Percentiles rank a stretch among this genome's conserved stretches.
phyloP scores from a whole-genome alignment of 2,113 vertebrate genomes.

The Syngnathoides biaculeatus region DNA sequence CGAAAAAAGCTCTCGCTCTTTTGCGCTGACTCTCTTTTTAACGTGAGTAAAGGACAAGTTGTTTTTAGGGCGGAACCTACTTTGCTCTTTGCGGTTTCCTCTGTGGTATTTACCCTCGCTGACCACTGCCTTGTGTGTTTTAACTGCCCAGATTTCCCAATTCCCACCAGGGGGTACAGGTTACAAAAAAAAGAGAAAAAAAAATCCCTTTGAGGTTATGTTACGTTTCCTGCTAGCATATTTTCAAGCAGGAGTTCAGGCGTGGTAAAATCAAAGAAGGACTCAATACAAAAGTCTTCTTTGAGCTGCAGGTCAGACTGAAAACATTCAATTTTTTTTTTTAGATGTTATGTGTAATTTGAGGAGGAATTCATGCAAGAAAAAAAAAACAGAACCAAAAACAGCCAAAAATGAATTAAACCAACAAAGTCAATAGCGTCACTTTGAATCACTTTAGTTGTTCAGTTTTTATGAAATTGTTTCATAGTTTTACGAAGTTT shows the following conservation, averaged over 20 bases:
- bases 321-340: neutral
- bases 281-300: neutral
- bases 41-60: neutral
- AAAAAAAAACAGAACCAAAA: neutral
- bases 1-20: neutral
- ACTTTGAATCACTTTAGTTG: neutral
- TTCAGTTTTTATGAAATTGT: neutral
- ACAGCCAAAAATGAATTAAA: neutral
- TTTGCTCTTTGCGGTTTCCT: conserved; percentile 5
- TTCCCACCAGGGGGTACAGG: conserved; percentile 1
- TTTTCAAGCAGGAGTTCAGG: neutral
- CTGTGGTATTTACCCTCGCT: neutral
- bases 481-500: too few species aligned
- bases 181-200: neutral
- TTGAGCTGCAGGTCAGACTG: neutral
- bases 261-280: neutral
- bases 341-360: neutral
- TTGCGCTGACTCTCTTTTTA: neutral
- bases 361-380: neutral
- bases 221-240: neutral
- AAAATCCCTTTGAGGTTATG: neutral
- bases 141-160: conserved; percentile 5
- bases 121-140: conserved; percentile 7
- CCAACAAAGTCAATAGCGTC: neutral
- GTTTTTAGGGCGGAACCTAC: neutral